Base-by-base conservation (phyloP, 2,797 vertebrate species). In the Hyperoplus immaculatus region DNA sequence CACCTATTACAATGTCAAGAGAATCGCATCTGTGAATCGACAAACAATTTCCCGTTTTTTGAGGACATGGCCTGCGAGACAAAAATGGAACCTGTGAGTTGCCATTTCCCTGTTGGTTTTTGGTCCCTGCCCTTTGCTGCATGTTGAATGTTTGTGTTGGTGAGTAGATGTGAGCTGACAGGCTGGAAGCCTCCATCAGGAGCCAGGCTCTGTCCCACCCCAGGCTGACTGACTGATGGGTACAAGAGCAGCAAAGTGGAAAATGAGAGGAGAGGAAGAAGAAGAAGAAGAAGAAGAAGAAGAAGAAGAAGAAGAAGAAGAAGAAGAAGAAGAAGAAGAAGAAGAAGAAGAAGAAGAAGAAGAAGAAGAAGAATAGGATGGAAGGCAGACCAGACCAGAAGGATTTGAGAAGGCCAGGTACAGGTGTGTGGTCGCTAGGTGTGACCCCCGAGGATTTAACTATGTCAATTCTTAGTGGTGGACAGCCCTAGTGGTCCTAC, bases 161-260 rank as follows among this genome's bases (percentile, higher is more conserved):
- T 87, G 87, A 89, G 84, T 78, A 90, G 90, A 93, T 94, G 85
- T 73, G 81, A 21, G 73, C 81, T 88, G 89, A 92, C 89, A 92
- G 87, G 45, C 81, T 88, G 86, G 88, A 80, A 86, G 85, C 95
- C 92, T 95, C 91, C 88, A 89, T 95, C 95, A 96, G 87, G 29
- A 93, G 89, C 90, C 77, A 64, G 69, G 89, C 85, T 90, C 81
- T 81, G 86, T 92, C 90, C 86, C 72, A 89, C 85, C 69, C 78
- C 87, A 84, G 88, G 87, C 77, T 80, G 87, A 87, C 85, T 88
- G 91, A 92, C 83, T 90, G 90, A 91, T 89, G 92, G 72, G 78
- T 76, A 83, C 57, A 72, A 80, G 88, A 82, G 86, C 89, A 69
- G 88, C 87, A 88, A 89, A 85, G 84, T 83, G 88, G 86, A 88